Conservation (phyloP, 35 echinoderm and acorn worm genomes). For the Amphiura filiformis region DNA sequence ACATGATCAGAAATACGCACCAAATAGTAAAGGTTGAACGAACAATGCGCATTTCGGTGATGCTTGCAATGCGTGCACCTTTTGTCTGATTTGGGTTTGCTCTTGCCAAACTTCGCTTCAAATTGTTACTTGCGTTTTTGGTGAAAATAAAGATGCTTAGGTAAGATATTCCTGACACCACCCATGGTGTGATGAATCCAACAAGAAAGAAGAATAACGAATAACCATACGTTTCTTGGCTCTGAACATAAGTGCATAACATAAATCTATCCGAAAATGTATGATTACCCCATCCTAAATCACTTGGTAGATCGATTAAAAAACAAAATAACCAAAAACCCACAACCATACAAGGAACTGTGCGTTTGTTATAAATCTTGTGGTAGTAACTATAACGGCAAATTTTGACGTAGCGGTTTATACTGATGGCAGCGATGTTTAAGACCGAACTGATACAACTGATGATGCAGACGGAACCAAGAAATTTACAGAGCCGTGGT, state of each 20-base stretch:
- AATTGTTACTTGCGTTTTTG: not conserved
- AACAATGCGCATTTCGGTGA: not conserved
- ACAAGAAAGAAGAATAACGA: conserved; percentile 51
- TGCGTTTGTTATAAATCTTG: conserved; percentile 53
- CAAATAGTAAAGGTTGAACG: not conserved
- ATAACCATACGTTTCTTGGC: conserved; percentile 59
- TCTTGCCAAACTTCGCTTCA: not conserved
- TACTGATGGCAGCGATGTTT: conserved; percentile 62
- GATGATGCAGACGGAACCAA: conserved; percentile 74
- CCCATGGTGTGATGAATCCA: not conserved
- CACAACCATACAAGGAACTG: conserved; percentile 43
- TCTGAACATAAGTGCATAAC: conserved; percentile 73
- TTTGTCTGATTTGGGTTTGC: not conserved
- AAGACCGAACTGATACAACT: conserved; percentile 74
- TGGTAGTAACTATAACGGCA: conserved; percentile 60
- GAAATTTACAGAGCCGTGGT: conserved; percentile 60
- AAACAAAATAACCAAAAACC: conserved; percentile 68
- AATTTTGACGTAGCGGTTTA: conserved; percentile 76
- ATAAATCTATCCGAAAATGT: conserved; percentile 49
- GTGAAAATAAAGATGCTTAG: not conserved
- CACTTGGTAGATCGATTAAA: conserved; percentile 63
- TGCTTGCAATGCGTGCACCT: not conserved
- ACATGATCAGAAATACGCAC: not conserved
- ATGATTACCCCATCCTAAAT: conserved; percentile 71
- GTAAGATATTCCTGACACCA: no score